Evolutionary conservation across 2,888 invertebrate genomes (phyloP).

Genomic region (Aethes cnicana): DNA sequence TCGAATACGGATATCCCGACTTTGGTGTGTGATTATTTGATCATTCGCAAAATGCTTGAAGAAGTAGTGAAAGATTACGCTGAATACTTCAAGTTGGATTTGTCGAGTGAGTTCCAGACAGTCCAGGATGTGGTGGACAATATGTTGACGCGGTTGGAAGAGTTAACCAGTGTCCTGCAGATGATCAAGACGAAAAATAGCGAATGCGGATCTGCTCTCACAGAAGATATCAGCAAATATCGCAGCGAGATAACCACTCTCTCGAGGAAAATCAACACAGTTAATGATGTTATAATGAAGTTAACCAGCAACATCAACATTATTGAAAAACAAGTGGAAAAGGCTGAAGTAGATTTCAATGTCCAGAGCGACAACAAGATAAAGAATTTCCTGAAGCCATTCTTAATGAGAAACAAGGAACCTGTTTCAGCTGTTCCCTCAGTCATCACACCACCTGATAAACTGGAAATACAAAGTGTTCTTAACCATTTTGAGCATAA

Average conservation of each 20-base stretch:
- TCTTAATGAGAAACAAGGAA: constrained; percentile 70
- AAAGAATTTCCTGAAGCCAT: constrained; percentile 83
- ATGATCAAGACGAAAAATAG: constrained; percentile 78
- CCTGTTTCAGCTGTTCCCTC: constrained; percentile 32
- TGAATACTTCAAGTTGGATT: constrained; percentile 78
- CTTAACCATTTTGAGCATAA: constrained; percentile 58
- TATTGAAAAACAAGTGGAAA: constrained; percentile 82
- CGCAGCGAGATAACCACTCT: constrained; percentile 76
- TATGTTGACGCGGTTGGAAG: constrained; percentile 85
- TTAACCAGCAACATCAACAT: constrained; percentile 77
- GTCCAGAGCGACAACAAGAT: constrained; percentile 81
- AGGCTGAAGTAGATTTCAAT: constrained; percentile 83
- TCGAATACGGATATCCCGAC: constrained; percentile 74
- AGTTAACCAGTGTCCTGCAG: constrained; percentile 83
- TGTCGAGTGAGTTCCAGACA: constrained; percentile 79
- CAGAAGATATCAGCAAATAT: constrained; percentile 79
- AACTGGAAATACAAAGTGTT: constrained; percentile 55
- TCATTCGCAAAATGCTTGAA: constrained; percentile 71
- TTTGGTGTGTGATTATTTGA: constrained; percentile 55
- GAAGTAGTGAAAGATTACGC: constrained; percentile 79
- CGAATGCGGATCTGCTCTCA: constrained; percentile 68
- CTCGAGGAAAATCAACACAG: constrained; percentile 78
- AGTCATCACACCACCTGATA: constrained; percentile 35
- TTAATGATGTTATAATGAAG: constrained; percentile 78
- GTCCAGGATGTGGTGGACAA: constrained; percentile 85